Conservation (phyloP, 1,140 invertebrate species). For the Sarcophaga bullata region DNA sequence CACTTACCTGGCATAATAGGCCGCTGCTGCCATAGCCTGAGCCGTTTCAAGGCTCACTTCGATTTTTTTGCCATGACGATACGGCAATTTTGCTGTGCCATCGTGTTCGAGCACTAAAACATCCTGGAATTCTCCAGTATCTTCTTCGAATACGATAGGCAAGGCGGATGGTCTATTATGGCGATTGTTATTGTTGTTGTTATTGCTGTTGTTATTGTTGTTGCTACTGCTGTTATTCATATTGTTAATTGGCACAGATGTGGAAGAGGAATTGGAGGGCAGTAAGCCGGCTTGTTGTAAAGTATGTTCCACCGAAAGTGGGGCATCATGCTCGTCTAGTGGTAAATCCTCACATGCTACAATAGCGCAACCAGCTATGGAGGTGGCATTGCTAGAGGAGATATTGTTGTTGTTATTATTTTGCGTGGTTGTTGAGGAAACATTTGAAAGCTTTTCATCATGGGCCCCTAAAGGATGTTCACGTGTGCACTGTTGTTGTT, state of each 20-base stretch:
- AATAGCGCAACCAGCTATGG: neutral
- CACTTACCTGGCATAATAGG: conserved; percentile 51
- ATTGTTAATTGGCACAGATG: neutral
- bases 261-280: conserved; percentile 20
- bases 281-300: conserved; percentile 45
- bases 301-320: conserved; percentile 41
- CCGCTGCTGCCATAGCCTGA: conserved; percentile 49
- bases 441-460: conserved; percentile 20
- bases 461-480: conserved; percentile 45
- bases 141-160: conserved; percentile 48
- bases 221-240: conserved; percentile 1
- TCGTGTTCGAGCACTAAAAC: conserved; percentile 43
- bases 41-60: conserved; percentile 50
- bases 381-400: neutral
- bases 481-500: conserved; percentile 25
- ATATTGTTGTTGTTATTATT: conserved; percentile 8
- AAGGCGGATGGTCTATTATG: conserved; percentile 34
- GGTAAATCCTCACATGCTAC: conserved; percentile 1
- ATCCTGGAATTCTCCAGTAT: conserved; percentile 43
- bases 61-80: conserved; percentile 51
- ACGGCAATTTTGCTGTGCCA: conserved; percentile 45
- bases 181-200: conserved; percentile 33
- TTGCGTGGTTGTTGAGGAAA: conserved; percentile 29
- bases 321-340: conserved; percentile 12
- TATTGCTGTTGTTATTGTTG: conserved; percentile 32